Evolutionary conservation across 1,140 invertebrate species (phyloP).

Genomic region (Theocolax elegans): DNA sequence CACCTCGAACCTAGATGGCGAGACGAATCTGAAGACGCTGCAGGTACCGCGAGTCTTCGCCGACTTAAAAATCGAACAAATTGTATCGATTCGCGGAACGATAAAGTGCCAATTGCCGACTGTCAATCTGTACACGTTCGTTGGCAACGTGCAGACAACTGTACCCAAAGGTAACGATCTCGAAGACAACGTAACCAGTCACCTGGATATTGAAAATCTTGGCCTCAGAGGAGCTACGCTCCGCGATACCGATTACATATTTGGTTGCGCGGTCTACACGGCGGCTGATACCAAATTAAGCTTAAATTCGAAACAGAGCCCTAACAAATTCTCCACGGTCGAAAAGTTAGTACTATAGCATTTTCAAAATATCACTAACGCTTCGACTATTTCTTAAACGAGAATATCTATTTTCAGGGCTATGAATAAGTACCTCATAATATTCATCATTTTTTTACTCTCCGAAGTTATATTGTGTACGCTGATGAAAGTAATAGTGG

Average conservation of each 20-base stretch:
- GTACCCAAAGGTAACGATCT: background rate
- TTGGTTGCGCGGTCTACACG: constrained; percentile 86
- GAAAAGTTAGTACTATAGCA: constrained; percentile 71
- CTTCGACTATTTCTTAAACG: no score
- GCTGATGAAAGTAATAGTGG: constrained; percentile 61
- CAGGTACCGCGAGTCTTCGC: constrained; percentile 50
- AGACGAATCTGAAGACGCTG: constrained; percentile 74
- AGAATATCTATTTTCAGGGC: constrained; percentile 61
- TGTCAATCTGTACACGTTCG: constrained; percentile 83
- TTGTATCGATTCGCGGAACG: constrained; percentile 68
- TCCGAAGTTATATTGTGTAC: constrained; percentile 71
- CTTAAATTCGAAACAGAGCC: constrained; percentile 81
- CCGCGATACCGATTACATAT: constrained; percentile 84
- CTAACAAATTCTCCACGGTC: constrained; percentile 83
- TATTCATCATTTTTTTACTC: constrained; percentile 77
- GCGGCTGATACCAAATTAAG: constrained; percentile 87
- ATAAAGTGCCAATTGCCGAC: constrained; percentile 77
- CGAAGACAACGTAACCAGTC: constrained; percentile 49
- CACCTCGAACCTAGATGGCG: constrained; percentile 78
- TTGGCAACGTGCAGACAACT: constrained; percentile 64
- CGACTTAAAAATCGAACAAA: constrained; percentile 51
- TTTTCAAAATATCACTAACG: background rate
- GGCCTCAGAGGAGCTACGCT: constrained; percentile 81
- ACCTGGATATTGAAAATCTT: constrained; percentile 78
- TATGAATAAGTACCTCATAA: constrained; percentile 78